Conservation (phyloP, 2,888 invertebrate species). For the Dynastes hyllus region DNA sequence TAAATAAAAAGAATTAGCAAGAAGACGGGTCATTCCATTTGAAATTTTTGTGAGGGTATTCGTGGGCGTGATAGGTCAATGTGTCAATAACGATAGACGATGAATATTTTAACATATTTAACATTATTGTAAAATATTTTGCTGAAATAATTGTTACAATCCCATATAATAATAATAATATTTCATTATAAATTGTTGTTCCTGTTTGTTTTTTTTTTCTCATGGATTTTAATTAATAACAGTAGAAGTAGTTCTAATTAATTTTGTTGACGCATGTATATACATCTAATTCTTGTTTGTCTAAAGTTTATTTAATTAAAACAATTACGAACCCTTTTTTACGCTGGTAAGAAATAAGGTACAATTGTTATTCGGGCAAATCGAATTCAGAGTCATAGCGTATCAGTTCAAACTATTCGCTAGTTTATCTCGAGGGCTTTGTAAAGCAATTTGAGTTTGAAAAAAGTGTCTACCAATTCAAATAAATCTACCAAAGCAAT, state of each 20-base stretch:
- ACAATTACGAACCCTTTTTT: constrained; percentile 1
- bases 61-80: too few relatives aligned
- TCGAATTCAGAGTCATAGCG: constrained; percentile 59
- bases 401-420: constrained; percentile 58
- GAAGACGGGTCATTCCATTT: too few relatives aligned
- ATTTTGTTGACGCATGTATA: not conserved
- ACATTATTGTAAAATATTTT: too few relatives aligned
- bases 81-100: too few relatives aligned
- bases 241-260: not conserved
- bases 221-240: not conserved
- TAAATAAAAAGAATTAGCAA: too few relatives aligned
- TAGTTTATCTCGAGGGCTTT: constrained; percentile 61
- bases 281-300: not conserved
- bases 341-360: constrained; percentile 55
- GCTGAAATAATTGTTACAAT: too few relatives aligned
- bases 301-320: constrained; percentile 11
- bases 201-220: too few relatives aligned
- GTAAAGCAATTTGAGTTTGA: constrained; percentile 61
- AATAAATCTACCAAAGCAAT: constrained; percentile 65
- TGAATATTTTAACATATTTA: too few relatives aligned
- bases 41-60: too few relatives aligned
- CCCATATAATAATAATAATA: too few relatives aligned
- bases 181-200: too few relatives aligned
- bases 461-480: constrained; percentile 61
- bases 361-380: constrained; percentile 58